A percentile compares a stretch with the other conserved stretches of the same genome.
These are phyloP conservation scores for Zaprionus lineosus DNA, from an alignment of 2,888 invertebrate species.

Conservation along the genomic window DNA sequence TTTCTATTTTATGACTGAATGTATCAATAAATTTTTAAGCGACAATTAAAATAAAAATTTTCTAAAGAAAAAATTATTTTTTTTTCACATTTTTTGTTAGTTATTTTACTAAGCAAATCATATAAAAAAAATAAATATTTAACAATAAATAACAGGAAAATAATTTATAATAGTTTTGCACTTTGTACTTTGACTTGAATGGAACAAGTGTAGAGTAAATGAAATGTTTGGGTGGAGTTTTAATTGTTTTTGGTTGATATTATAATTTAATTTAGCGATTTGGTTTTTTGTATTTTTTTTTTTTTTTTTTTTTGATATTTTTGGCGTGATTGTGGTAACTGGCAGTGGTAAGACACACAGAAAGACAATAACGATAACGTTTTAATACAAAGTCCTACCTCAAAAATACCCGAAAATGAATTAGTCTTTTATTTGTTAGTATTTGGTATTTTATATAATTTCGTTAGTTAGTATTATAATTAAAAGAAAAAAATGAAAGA, in stretches of 20 bases:
- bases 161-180: too few relatives aligned
- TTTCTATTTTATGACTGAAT: too few relatives aligned
- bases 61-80: too few relatives aligned
- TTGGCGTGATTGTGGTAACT: constrained; percentile 32
- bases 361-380: constrained; percentile 37
- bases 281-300: constrained; percentile 15
- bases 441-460: constrained; percentile 43
- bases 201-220: constrained; percentile 12
- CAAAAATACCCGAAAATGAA: constrained; percentile 83
- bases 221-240: constrained; percentile 34
- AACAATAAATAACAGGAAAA: constrained; percentile 3
- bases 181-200: constrained; percentile 36
- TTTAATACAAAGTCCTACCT: constrained; percentile 81
- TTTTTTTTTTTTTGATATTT: constrained; percentile 17
- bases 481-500: constrained; percentile 30
- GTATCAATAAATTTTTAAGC: too few relatives aligned
- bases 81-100: too few relatives aligned
- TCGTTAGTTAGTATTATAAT: constrained; percentile 47
- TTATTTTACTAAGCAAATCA: background rate
- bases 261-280: background rate
- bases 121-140: background rate
- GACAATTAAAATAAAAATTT: too few relatives aligned
- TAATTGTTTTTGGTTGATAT: constrained; percentile 1
- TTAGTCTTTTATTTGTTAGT: constrained; percentile 80
- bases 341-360: constrained; percentile 30